These are phyloP conservation scores for Bacillus rossius DNA, from an alignment of 1,140 invertebrate species.

Conservation along the genomic window DNA sequence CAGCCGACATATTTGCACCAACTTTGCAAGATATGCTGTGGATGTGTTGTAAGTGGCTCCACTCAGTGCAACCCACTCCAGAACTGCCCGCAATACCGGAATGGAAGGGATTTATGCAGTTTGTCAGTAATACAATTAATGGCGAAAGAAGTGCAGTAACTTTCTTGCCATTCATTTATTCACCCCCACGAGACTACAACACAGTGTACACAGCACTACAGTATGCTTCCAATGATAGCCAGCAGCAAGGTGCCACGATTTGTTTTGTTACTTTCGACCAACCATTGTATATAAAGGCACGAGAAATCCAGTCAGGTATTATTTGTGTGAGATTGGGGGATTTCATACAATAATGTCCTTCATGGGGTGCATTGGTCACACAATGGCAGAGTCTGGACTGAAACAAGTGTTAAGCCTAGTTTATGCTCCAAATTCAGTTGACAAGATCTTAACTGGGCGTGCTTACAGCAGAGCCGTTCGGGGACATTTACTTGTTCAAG, in stretches of 20 bases:
- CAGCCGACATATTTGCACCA: neutral
- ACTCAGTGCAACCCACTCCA: too few species aligned
- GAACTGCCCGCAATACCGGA: neutral
- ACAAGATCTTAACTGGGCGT: slow-evolving; percentile 39
- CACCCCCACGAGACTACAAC: neutral
- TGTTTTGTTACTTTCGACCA: slow-evolving; percentile 27
- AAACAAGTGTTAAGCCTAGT: slow-evolving; percentile 30
- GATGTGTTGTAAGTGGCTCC: neutral
- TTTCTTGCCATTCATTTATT: slow-evolving; percentile 2
- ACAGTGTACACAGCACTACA: neutral
- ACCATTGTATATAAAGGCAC: slow-evolving; percentile 39
- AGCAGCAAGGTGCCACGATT: slow-evolving; percentile 12
- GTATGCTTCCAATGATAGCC: neutral
- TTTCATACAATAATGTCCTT: slow-evolving; percentile 41
- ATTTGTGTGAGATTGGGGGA: slow-evolving; percentile 23
- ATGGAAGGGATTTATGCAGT: slow-evolving; percentile 28
- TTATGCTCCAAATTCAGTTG: slow-evolving; percentile 30
- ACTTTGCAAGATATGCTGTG: neutral
- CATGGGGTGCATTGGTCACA: slow-evolving; percentile 34
- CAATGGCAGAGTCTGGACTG: slow-evolving; percentile 38
- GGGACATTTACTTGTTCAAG: slow-evolving; percentile 37
- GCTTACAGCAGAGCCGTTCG: slow-evolving; percentile 38
- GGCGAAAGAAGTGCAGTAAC: slow-evolving; percentile 14
- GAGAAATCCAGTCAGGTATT: slow-evolving; percentile 34
- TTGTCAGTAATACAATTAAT: slow-evolving; percentile 7